Base-by-base conservation (phyloP, 1,140 invertebrate species). In the Nylanderia fulva region DNA sequence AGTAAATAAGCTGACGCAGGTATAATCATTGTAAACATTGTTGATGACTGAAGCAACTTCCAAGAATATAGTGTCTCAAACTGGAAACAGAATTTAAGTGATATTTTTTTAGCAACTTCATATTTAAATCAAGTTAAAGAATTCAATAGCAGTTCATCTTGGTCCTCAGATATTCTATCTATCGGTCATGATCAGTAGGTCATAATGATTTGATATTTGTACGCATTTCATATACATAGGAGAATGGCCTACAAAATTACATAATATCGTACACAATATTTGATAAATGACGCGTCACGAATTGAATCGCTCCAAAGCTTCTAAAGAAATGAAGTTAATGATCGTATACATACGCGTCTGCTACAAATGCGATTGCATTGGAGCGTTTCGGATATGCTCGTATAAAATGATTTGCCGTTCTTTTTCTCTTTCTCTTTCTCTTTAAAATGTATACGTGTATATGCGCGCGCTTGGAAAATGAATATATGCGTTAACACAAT, bases 281-380 rank as follows among this genome's bases (percentile, higher is more conserved):
- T 60, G 29, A 89, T 90, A 82, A 90, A 91, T 89, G 76, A 76
- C 88, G 72, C 87, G 68, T 68, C 54, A 6, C 60, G 56, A n/a
- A n/a, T 48, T 18, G n/a, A 27, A 54, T 54, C 42, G 52, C 79
- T 77, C 29, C 75, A 82, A 82, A 85, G 61, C 56, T 58, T 88
- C 66, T 79, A n/a, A 13, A 48, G 69, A 74, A 77, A 48, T 54
- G 21, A n/a, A n/a, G 60, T 42, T 85, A 84, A 79, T 75, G 64
- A 42, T 60, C n/a, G n/a, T 79, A 42, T 36, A 27, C 61, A 82
- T 48, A 48, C 15, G 45, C 33, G 42, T 76, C 27, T 60, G 76
- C 8, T 60, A 33, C n/a, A 76, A 56, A 77, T 54, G 39, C 39
- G 42, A 56, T 58, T 39, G 9, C 61, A 9, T 36, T 24, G 58